Conservation (phyloP, 2,797 vertebrate genomes). For the Falco cherrug region DNA sequence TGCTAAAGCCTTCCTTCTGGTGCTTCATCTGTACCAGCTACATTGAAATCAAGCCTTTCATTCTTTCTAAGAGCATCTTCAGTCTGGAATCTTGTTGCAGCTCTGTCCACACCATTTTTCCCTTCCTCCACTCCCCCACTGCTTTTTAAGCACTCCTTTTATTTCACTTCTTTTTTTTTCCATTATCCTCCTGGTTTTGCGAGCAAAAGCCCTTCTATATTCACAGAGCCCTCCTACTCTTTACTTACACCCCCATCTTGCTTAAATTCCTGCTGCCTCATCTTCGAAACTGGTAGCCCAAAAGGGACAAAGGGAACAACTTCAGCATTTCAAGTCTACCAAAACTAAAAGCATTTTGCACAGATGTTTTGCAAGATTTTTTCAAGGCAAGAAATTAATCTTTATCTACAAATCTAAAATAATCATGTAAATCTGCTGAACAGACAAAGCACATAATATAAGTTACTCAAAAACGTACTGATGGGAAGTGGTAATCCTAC, state of each 20-base stretch:
- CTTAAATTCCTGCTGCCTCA: neutral
- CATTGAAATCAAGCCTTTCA: neutral
- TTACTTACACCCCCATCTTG: neutral
- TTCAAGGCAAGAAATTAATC: neutral
- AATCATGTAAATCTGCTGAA: neutral
- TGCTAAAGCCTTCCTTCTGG: neutral
- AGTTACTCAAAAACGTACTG: neutral
- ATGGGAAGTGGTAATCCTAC: neutral
- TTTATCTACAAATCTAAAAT: neutral
- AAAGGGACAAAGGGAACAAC: neutral
- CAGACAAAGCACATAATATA: neutral
- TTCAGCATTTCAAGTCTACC: neutral
- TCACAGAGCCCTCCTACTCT: neutral
- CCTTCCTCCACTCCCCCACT: neutral
- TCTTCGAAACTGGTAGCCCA: neutral
- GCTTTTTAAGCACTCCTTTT: neutral
- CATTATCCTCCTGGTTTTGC: neutral
- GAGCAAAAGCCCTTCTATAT: neutral
- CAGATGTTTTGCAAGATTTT: neutral
- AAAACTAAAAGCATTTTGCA: neutral
- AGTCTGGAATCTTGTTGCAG: neutral
- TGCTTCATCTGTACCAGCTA: neutral
- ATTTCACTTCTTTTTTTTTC: neutral
- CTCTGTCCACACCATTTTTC: neutral
- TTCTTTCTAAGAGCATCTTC: neutral